Percentiles rank a stretch among this genome's conserved stretches.
phyloP scores from a whole-genome alignment of 2,797 vertebrate species.

The Myotis myotis region DNA sequence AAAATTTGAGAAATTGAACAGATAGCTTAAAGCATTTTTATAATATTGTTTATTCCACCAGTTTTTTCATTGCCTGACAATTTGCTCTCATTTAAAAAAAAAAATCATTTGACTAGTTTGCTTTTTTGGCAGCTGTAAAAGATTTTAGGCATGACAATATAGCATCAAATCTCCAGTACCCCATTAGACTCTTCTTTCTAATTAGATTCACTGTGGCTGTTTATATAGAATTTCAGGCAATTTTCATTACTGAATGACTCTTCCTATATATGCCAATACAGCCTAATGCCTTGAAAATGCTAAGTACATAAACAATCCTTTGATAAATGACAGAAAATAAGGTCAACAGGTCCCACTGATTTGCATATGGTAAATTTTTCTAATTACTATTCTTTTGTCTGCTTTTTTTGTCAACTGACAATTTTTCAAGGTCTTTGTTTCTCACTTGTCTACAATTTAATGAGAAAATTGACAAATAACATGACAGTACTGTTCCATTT shows the following conservation, averaged over 20 bases:
- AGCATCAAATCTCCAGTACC: not conserved
- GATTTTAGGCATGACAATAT: not conserved
- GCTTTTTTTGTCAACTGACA: conserved; percentile 6
- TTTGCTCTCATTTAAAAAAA: not conserved
- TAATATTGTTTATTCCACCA: not conserved
- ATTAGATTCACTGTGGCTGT: not conserved
- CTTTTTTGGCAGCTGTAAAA: not conserved
- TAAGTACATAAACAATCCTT: not conserved
- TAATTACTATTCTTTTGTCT: conserved; percentile 14
- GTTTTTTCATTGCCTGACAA: not conserved
- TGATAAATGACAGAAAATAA: conserved; percentile 13
- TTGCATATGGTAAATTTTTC: conserved; percentile 21
- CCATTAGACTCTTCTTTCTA: not conserved
- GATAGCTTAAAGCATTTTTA: not conserved
- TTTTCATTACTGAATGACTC: not conserved
- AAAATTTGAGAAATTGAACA: conserved; percentile 38
- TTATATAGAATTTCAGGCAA: not conserved
- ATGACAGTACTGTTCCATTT: not conserved
- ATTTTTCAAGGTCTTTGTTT: conserved; percentile 16
- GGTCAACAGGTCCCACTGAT: not conserved
- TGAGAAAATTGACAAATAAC: conserved; percentile 16
- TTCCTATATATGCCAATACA: not conserved
- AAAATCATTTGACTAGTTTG: not conserved
- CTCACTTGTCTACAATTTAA: not conserved
- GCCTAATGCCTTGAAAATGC: not conserved